A percentile compares a stretch with the other conserved stretches of the same genome.
Conservation (phyloP, 2,888 invertebrate genomes). For the Diabrotica balteata region DNA sequence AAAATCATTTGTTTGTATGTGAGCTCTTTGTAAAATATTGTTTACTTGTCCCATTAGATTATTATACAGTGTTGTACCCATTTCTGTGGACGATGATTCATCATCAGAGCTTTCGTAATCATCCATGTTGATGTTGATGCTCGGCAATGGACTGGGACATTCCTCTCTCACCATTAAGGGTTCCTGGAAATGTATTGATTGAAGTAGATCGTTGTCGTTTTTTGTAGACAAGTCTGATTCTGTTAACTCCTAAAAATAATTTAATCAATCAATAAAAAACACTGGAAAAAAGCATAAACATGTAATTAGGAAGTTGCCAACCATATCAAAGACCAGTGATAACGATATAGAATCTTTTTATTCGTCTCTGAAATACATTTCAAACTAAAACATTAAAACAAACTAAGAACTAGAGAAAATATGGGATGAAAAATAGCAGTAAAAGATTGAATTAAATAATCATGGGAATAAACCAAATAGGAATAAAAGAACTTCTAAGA, state of each 20-base stretch:
- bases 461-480: too few species aligned
- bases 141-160: slow-evolving; percentile 62
- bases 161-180: slow-evolving; percentile 53
- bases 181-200: slow-evolving; percentile 53
- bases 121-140: slow-evolving; percentile 64
- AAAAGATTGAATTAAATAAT: too few species aligned
- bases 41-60: slow-evolving; percentile 72
- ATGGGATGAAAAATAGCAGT: too few species aligned
- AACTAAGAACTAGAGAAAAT: too few species aligned
- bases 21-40: slow-evolving; percentile 63
- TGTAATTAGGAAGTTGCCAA: too few species aligned
- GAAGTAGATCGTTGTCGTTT: slow-evolving; percentile 43
- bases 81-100: slow-evolving; percentile 62
- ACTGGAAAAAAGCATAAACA: too few species aligned
- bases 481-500: too few species aligned
- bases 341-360: too few species aligned
- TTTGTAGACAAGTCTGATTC: slow-evolving; percentile 41
- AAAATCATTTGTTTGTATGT: slow-evolving; percentile 42
- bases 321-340: too few species aligned
- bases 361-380: too few species aligned
- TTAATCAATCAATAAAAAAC: neutral
- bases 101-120: slow-evolving; percentile 61
- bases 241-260: slow-evolving; percentile 45
- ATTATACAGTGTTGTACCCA: slow-evolving; percentile 76
- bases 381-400: too few species aligned